Evolutionary conservation across 2,888 invertebrate genomes (phyloP), one percentile per base, ranked within the genome.

Genomic region (Caenorhabditis sinica): DNA sequence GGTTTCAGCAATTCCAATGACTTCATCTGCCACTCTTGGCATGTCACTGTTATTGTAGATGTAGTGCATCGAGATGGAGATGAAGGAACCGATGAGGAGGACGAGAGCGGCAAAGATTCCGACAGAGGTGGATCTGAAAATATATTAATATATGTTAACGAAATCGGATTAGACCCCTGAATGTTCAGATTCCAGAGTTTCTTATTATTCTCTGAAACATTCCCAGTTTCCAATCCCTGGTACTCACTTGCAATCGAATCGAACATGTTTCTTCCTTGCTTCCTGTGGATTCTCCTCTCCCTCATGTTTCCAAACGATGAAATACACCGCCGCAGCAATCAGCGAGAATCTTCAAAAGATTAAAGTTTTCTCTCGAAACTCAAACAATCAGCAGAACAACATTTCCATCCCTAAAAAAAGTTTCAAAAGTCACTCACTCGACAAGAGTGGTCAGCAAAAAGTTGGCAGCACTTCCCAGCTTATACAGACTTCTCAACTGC

Each of bases 271-370:
- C 75, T 89, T 90, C 53, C 89, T 86, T 69, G 85, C 86, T 40
- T 84, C 87, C 17, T 73, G 79, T 17, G 69, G 75, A 17, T 36
- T 69, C 15, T 72, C 77, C 25, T 87, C 77, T 76, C 90, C 91
- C 72, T 90, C 91, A 43, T 90, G 87, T 63, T 87, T 84, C 91
- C 91, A 92, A 30, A 92, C 74, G n/a, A 91, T 90, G 82, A 92
- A 90, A 89, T 90, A 90, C 4, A 92, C 90, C 0, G 91, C 92
- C 1, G 91, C 92, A 1, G 89, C 91, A 53, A 92, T 90, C 17
- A 92, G 82, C 0, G 91, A 90, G 73, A 89, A 90, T 30, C 81
- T 81, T 65, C 56, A 69, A 69, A 40, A 56, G 28, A 28, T 56
- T 56, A 15, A 56, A 56, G 8, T 11, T 53, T 28, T 30, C 43